Conservation (phyloP, 2,797 vertebrate genomes). For the Lithobates pipiens region DNA sequence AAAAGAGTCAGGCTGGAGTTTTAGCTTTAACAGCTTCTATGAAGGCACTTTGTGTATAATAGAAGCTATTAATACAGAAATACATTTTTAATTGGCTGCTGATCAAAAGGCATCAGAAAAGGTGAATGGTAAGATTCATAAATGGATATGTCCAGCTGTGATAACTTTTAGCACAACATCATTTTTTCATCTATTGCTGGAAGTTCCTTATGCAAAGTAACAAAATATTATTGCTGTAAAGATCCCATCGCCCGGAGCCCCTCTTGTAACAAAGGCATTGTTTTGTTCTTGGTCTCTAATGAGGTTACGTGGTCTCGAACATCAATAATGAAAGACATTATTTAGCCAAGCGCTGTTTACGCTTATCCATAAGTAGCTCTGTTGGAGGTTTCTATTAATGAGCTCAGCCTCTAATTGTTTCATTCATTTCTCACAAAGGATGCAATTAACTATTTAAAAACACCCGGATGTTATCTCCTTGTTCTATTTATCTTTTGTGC, state of each 20-base stretch:
- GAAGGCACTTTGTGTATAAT: not conserved
- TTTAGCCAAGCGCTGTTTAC: slow-evolving; percentile 20
- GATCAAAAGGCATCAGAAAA: slow-evolving; percentile 26
- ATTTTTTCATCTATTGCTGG: not conserved
- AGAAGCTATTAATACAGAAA: slow-evolving; percentile 25
- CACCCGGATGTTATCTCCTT: slow-evolving; percentile 22
- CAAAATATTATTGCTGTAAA: slow-evolving; percentile 6
- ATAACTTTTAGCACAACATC: not conserved
- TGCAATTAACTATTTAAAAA: slow-evolving; percentile 45
- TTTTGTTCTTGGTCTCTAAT: slow-evolving; percentile 3
- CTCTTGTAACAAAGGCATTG: slow-evolving; percentile 1
- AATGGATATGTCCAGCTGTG: not conserved
- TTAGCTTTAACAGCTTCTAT: too few relatives aligned
- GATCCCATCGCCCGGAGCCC: slow-evolving; percentile 18
- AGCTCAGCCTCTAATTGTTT: slow-evolving; percentile 42
- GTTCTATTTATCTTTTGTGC: slow-evolving; percentile 18
- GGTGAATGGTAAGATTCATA: not conserved
- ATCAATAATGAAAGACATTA: slow-evolving; percentile 58
- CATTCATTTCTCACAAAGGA: slow-evolving; percentile 51
- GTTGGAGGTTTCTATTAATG: slow-evolving; percentile 53
- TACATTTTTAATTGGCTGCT: slow-evolving; percentile 4
- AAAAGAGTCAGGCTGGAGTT: too few relatives aligned
- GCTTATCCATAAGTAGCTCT: slow-evolving; percentile 34
- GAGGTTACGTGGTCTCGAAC: slow-evolving; percentile 29
- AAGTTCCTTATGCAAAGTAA: not conserved